Evolutionary conservation across 2,113 vertebrate species (phyloP).

Genomic region (Campylorhamphus procurvoides): DNA sequence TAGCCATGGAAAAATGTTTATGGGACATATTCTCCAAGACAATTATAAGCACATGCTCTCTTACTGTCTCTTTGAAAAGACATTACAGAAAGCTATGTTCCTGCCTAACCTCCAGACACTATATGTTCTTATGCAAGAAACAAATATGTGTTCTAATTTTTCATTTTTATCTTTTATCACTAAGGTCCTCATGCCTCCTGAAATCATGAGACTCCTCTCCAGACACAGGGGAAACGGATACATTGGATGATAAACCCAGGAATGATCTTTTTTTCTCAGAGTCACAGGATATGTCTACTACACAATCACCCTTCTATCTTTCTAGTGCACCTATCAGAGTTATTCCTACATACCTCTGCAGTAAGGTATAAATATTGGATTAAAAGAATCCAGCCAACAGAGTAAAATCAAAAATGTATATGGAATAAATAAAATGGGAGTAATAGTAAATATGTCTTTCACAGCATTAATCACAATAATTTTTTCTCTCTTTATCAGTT

Average conservation of each 20-base stretch:
- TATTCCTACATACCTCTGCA: neutral
- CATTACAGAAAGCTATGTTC: neutral
- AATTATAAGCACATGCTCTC: neutral
- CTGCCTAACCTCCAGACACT: neutral
- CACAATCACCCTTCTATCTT: neutral
- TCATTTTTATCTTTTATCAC: neutral
- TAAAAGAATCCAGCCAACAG: neutral
- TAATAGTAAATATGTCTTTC: neutral
- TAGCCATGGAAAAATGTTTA: neutral
- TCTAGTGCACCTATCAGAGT: neutral
- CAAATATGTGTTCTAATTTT: neutral
- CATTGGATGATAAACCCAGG: neutral
- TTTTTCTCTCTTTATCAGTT: neutral
- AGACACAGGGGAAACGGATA: neutral
- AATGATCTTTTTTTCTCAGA: neutral
- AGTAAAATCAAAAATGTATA: neutral
- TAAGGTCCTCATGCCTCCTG: neutral
- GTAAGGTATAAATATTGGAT: neutral
- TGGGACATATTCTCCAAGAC: neutral
- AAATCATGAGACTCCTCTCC: neutral
- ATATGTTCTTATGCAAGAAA: neutral
- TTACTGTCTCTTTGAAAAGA: neutral
- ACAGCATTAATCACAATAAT: neutral
- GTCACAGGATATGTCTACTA: neutral
- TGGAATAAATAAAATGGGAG: neutral